Evolutionary conservation across 2,797 vertebrate genomes (phyloP).

Genomic region (Cynopterus sphinx): DNA sequence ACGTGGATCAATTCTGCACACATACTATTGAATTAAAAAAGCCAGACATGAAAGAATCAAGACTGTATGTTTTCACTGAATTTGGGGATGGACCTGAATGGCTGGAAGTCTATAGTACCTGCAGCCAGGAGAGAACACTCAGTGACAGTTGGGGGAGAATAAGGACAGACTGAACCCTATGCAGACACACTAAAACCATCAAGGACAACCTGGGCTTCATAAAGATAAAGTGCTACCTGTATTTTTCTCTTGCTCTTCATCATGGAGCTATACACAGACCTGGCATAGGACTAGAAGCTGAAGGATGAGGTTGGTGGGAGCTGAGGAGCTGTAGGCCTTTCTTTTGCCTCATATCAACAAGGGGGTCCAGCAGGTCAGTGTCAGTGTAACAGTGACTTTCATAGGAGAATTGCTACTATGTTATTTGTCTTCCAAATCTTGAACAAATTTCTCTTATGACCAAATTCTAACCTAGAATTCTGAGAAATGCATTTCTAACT

Average conservation of each 20-base stretch:
- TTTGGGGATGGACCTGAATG: background rate
- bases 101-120: background rate
- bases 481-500: background rate
- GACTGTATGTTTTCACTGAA: background rate
- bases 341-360: background rate
- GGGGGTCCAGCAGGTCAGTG: background rate
- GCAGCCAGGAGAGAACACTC: background rate
- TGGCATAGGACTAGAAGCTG: background rate
- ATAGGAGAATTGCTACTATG: background rate
- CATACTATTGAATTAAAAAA: background rate
- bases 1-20: background rate
- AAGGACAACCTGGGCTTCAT: background rate
- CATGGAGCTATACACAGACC: background rate
- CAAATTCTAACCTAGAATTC: background rate
- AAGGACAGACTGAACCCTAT: background rate
- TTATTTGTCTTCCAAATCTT: background rate
- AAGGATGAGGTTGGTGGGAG: background rate
- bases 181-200: background rate
- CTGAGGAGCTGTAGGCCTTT: background rate
- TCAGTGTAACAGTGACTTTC: background rate
- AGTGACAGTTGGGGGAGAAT: background rate
- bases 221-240: background rate
- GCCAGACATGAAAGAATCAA: background rate
- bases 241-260: background rate
- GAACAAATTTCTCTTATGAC: background rate